These are phyloP conservation scores for Protosalanx chinensis DNA, from an alignment of 2,797 vertebrate genomes.

Conservation along the genomic window DNA sequence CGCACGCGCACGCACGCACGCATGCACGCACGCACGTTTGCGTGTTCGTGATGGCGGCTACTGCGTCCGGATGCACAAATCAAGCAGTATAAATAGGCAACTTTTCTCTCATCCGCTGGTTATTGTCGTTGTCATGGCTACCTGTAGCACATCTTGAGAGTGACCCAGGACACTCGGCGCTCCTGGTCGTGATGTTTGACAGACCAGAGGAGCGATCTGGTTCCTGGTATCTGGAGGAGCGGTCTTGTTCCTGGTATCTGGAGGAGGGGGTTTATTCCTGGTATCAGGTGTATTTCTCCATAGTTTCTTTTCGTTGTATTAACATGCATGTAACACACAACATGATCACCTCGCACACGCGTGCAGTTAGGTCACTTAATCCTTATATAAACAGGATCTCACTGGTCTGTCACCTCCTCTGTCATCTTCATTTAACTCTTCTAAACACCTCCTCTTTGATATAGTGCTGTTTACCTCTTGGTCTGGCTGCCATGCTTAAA, in stretches of 20 bases:
- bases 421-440: background rate
- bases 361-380: background rate
- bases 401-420: background rate
- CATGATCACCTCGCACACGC: background rate
- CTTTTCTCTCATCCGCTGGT: slow-evolving; percentile 46
- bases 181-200: slow-evolving; percentile 32
- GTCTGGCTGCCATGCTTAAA: background rate
- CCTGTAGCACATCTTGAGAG: slow-evolving; percentile 59
- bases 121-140: slow-evolving; percentile 55
- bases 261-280: slow-evolving; percentile 21
- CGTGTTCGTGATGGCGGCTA: slow-evolving; percentile 46
- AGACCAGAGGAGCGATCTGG: background rate
- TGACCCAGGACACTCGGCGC: slow-evolving; percentile 48
- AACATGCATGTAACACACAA: slow-evolving; percentile 21
- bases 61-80: slow-evolving; percentile 60
- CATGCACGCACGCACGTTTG: slow-evolving; percentile 1
- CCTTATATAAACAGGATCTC: background rate
- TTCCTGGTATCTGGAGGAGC: background rate
- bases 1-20: slow-evolving; percentile 13
- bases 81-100: slow-evolving; percentile 65
- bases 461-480: background rate
- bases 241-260: background rate
- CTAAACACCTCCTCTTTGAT: background rate
- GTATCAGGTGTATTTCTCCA: slow-evolving; percentile 26
- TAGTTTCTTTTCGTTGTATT: slow-evolving; percentile 9